These are phyloP conservation scores for Corythoichthys intestinalis DNA, from an alignment of 2,113 vertebrate species.

Conservation along the genomic window DNA sequence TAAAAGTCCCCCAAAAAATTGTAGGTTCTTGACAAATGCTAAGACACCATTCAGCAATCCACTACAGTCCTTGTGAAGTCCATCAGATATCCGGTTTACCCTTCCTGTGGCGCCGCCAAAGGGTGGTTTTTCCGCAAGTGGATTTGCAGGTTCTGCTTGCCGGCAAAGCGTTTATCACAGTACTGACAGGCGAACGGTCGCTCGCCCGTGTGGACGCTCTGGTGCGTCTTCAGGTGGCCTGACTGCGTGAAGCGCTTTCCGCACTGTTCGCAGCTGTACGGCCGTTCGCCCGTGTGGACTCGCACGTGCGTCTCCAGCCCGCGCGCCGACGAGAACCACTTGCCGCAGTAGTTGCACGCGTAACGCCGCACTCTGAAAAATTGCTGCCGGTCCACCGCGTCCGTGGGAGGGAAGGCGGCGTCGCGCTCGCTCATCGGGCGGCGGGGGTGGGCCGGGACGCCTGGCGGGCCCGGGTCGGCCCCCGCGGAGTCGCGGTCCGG, in stretches of 20 bases:
- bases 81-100: not conserved
- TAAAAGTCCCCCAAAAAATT: too few species aligned
- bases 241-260: constrained; percentile 72
- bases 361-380: constrained; percentile 68
- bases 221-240: constrained; percentile 66
- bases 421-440: not conserved
- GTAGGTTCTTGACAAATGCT: too few species aligned
- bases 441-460: not conserved
- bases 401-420: not conserved
- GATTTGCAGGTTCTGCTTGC: constrained; percentile 53
- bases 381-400: constrained; percentile 47
- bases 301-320: constrained; percentile 71
- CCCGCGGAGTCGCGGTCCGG: not conserved
- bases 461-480: not conserved
- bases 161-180: constrained; percentile 67
- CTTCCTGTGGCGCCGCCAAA: not conserved
- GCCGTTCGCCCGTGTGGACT: constrained; percentile 68
- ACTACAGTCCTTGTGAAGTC: too few species aligned
- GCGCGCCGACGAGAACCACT: constrained; percentile 69
- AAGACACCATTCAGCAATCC: too few species aligned
- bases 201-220: constrained; percentile 61
- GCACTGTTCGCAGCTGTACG: constrained; percentile 68
- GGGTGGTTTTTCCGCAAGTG: constrained; percentile 39
- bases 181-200: constrained; percentile 56
- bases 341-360: constrained; percentile 61